Evolutionary conservation across 2,113 vertebrate species (phyloP).

Genomic region (Esox niger): DNA sequence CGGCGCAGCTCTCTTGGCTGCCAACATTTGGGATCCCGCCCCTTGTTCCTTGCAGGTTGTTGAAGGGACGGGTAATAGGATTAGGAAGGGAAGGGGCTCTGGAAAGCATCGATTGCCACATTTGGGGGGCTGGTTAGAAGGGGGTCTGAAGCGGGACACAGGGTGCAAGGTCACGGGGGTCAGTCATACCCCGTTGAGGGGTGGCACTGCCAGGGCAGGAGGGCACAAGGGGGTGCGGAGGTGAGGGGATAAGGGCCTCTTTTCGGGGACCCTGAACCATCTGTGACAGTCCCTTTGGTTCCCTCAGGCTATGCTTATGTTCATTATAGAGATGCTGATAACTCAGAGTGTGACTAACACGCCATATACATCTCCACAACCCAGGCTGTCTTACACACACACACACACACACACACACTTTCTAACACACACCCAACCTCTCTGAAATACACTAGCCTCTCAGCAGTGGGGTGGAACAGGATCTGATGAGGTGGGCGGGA

Average conservation of each 20-base stretch:
- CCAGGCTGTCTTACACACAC: slow-evolving; percentile 64
- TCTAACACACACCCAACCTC: slow-evolving; percentile 4
- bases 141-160: slow-evolving; percentile 63
- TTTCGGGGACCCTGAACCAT: slow-evolving; percentile 66
- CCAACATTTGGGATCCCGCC: slow-evolving; percentile 76
- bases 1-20: slow-evolving; percentile 80
- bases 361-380: slow-evolving; percentile 73
- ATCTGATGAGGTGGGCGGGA: slow-evolving; percentile 46
- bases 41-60: slow-evolving; percentile 80
- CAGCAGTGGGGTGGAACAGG: slow-evolving; percentile 8
- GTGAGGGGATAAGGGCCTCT: neutral
- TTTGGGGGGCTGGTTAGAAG: slow-evolving; percentile 74
- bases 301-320: slow-evolving; percentile 72
- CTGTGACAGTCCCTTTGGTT: slow-evolving; percentile 61
- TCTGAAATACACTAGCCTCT: slow-evolving; percentile 25
- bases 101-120: slow-evolving; percentile 79
- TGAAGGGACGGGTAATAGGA: slow-evolving; percentile 94
- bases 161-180: slow-evolving; percentile 33
- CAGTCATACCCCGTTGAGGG: slow-evolving; percentile 54
- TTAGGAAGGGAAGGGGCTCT: slow-evolving; percentile 79
- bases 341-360: slow-evolving; percentile 72
- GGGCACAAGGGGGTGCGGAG: slow-evolving; percentile 55
- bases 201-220: slow-evolving; percentile 46
- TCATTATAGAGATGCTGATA: slow-evolving; percentile 74
- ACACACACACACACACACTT: slow-evolving; percentile 40